These are phyloP conservation scores for sheep (Ovis aries) DNA, from an alignment of 2,113 vertebrate species.

Conservation along the genomic window DNA sequence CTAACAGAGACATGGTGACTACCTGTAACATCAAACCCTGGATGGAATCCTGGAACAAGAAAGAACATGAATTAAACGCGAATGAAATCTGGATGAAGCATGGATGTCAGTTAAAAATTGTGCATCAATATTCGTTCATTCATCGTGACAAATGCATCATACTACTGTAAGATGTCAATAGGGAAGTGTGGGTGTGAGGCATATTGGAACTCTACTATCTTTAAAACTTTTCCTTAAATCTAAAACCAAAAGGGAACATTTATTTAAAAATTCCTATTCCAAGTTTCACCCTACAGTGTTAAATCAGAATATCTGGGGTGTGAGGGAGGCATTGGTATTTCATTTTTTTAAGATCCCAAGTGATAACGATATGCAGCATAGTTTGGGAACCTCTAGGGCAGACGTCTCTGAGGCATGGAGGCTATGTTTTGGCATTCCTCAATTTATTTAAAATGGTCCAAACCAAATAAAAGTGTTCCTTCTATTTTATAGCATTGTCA, in stretches of 20 bases:
- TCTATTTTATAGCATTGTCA: conserved; percentile 15
- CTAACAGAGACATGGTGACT: not conserved
- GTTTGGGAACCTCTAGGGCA: not conserved
- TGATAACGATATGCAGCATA: not conserved
- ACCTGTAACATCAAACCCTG: not conserved
- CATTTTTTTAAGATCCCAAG: not conserved
- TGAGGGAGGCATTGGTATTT: not conserved
- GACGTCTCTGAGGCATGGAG: not conserved
- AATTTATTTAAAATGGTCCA: conserved; percentile 6
- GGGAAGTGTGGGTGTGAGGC: not conserved
- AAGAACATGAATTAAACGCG: not conserved
- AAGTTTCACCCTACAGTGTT: not conserved
- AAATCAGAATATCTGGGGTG: not conserved
- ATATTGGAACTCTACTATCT: not conserved
- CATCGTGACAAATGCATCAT: not conserved
- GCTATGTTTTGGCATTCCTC: not conserved
- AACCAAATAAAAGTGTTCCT: not conserved
- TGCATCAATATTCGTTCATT: not conserved
- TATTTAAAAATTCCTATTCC: not conserved
- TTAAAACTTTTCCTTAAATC: not conserved
- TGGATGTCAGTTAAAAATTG: not conserved
- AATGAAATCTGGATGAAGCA: not conserved
- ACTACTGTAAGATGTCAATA: not conserved
- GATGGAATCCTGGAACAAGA: not conserved
- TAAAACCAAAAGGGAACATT: not conserved